These are phyloP conservation scores for Neoitamus cyanurus DNA, from an alignment of 2,888 invertebrate genomes.

Conservation along the genomic window DNA sequence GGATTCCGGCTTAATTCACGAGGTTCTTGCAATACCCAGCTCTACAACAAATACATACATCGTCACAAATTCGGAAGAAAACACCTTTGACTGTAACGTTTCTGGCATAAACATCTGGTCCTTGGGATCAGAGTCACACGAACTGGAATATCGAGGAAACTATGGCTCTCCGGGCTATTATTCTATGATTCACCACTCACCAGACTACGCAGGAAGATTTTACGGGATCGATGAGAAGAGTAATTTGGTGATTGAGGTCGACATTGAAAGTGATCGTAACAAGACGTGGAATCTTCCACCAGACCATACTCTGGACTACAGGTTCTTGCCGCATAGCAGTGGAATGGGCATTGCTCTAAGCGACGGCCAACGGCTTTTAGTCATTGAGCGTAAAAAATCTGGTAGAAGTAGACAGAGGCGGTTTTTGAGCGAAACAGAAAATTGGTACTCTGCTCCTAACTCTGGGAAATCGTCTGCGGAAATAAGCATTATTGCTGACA, in stretches of 20 bases:
- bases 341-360: conserved; percentile 61
- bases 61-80: conserved; percentile 58
- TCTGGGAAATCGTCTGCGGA: neutral
- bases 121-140: conserved; percentile 51
- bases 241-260: conserved; percentile 58
- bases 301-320: conserved; percentile 48
- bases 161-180: conserved; percentile 59
- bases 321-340: conserved; percentile 55
- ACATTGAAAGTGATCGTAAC: conserved; percentile 59
- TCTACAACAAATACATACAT: conserved; percentile 58
- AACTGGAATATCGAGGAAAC: conserved; percentile 50
- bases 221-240: conserved; percentile 58
- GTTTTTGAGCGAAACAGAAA: neutral
- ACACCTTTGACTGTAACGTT: conserved; percentile 55
- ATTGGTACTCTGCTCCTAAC: neutral
- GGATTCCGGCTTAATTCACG: conserved; percentile 67
- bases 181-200: conserved; percentile 27
- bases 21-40: conserved; percentile 63
- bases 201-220: conserved; percentile 60
- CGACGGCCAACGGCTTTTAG: conserved; percentile 61
- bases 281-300: conserved; percentile 54
- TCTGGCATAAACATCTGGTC: conserved; percentile 59
- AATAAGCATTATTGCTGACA: neutral
- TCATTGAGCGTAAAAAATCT: conserved; percentile 44
- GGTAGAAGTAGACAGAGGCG: neutral